Base-by-base conservation (phyloP, 2,888 invertebrate species). In the Apodemia duryi region DNA sequence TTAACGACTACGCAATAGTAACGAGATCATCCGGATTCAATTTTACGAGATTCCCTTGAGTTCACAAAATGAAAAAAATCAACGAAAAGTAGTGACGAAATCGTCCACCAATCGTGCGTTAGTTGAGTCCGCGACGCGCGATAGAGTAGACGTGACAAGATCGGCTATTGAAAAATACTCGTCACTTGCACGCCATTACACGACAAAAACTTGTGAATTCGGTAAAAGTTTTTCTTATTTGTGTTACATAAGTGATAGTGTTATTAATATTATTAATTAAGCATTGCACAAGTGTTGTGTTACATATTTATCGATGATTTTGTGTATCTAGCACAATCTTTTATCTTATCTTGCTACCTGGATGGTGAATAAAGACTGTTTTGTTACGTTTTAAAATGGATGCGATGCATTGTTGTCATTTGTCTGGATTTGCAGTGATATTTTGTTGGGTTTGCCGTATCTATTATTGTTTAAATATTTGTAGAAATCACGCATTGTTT, bases 41-140 rank as follows among this genome's bases (percentile, higher is more conserved):
- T 60, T 51, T 60, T 60, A 60, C 60, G 60, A 60, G 60, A 60
- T 60, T 60, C 60, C 60, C 60, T 60, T 60, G 60, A 60, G 13
- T 60, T 32, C 29, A 60, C 60, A 32, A 60, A 60, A 60, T 2
- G 32, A 32, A 57, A 32, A 32, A 57, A 32, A 35, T 32, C 35
- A 60, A 60, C 13, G 2, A 13, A 2, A 2, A n/a, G n/a, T n/a
- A 60, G 35, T 60, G 60, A 60, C 60, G 60, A 60, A 60, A 60
- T 7, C 60, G 65, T 69, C 68, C 65, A 60, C 60, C 60, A 60
- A 60, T 60, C 60, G 60, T 11, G 62, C 70, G 73, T 67, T 77
- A 76, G 78, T 76, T 66, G 67, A 68, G 67, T 68, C 67, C 74
- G 73, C 74, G 74, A 72, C 71, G 72, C 69, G 75, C 62, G 51